A percentile compares a stretch with the other conserved stretches of the same genome.
phyloP scores from a whole-genome alignment of 2,797 vertebrate genomes.

The Pangasius sanitwongsei region DNA sequence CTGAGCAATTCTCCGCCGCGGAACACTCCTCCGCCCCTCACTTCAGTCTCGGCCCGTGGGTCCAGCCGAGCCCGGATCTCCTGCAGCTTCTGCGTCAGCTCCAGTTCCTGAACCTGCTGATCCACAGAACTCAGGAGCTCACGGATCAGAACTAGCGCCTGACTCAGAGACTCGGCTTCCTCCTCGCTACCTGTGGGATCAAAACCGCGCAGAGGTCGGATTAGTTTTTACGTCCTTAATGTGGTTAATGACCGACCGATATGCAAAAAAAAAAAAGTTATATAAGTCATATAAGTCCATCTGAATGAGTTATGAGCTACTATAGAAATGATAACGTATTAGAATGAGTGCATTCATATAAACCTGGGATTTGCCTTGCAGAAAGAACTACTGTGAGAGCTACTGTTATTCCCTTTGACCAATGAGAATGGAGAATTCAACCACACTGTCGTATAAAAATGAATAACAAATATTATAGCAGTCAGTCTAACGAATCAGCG shows the following conservation, averaged over 20 bases:
- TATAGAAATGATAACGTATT: too few species aligned
- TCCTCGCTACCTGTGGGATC: slow-evolving; percentile 78
- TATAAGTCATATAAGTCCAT: too few species aligned
- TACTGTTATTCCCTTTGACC: neutral
- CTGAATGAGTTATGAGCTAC: too few species aligned
- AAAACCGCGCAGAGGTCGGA: neutral
- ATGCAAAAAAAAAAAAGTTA: neutral
- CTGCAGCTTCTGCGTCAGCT: slow-evolving; percentile 82
- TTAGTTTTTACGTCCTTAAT: neutral
- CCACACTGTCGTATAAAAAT: neutral
- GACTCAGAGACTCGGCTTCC: slow-evolving; percentile 74
- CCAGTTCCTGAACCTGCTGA: slow-evolving; percentile 86
- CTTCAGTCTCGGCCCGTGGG: slow-evolving; percentile 75
- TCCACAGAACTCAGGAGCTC: slow-evolving; percentile 85
- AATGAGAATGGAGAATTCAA: neutral
- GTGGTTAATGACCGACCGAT: neutral
- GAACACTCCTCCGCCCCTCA: slow-evolving; percentile 75
- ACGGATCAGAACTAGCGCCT: slow-evolving; percentile 78
- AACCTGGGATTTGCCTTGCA: too few species aligned
- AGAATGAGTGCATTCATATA: neutral
- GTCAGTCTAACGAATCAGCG: neutral
- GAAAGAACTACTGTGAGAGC: neutral
- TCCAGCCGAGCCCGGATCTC: slow-evolving; percentile 86
- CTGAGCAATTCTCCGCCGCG: slow-evolving; percentile 84
- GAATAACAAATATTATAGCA: neutral